These are phyloP conservation scores for Trachurus trachurus DNA, from an alignment of 2,797 vertebrate species.

Conservation along the genomic window DNA sequence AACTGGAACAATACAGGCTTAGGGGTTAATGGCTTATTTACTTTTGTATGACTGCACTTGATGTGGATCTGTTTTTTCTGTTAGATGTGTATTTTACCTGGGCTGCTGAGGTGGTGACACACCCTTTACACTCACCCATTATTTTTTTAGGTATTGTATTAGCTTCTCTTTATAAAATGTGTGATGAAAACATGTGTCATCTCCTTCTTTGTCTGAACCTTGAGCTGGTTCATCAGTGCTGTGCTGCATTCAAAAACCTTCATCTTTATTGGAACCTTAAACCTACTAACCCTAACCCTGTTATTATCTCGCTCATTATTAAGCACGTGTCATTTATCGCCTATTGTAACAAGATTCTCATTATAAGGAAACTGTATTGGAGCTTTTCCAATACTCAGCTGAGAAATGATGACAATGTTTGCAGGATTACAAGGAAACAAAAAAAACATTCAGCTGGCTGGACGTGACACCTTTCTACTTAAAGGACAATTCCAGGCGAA, in stretches of 20 bases:
- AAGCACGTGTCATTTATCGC: neutral
- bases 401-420: neutral
- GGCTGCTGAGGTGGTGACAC: slow-evolving; percentile 14
- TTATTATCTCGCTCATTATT: neutral
- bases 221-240: neutral
- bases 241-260: neutral
- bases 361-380: neutral
- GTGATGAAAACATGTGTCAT: neutral
- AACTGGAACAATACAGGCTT: neutral
- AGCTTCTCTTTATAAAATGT: neutral
- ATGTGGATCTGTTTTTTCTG: neutral
- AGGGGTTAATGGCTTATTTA: neutral
- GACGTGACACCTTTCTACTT: no score
- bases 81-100: slow-evolving; percentile 17
- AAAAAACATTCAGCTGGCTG: no score
- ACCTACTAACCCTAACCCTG: neutral
- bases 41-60: neutral
- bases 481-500: no score
- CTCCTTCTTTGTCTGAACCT: neutral
- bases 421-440: neutral
- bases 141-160: neutral
- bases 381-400: neutral
- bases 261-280: no score
- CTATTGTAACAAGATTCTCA: neutral
- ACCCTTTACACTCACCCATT: neutral